A percentile compares a stretch with the other conserved stretches of the same genome.
These are phyloP conservation scores for Panagrolaimus sp. DNA, from an alignment of 1,140 invertebrate species.

Conservation along the genomic window DNA sequence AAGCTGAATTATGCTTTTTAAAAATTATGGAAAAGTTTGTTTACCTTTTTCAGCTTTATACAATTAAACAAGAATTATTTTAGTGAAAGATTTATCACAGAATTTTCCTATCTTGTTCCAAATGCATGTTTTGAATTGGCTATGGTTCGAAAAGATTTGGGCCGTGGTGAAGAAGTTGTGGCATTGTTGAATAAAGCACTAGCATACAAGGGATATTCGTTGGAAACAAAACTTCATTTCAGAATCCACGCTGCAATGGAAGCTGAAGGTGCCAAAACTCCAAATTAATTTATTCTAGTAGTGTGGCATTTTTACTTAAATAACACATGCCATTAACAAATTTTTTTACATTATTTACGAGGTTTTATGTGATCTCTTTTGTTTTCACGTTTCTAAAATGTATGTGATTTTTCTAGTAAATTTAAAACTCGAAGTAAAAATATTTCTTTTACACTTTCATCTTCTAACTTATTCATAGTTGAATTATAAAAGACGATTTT, in stretches of 20 bases:
- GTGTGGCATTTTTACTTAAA: too few relatives aligned
- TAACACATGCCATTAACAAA: too few relatives aligned
- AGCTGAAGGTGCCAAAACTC: neutral
- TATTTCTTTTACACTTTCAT: too few relatives aligned
- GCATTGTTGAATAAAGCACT: conserved; percentile 71
- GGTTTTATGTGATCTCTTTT: too few relatives aligned
- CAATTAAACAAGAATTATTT: conserved; percentile 57
- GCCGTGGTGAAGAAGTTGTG: conserved; percentile 67
- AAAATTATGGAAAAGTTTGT: conserved; percentile 64
- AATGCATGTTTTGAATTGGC: conserved; percentile 80
- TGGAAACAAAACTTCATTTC: conserved; percentile 85
- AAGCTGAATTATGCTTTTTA: conserved; percentile 72
- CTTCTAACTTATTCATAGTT: too few relatives aligned
- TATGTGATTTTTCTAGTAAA: too few relatives aligned
- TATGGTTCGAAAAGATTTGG: conserved; percentile 69
- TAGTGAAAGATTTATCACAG: conserved; percentile 72
- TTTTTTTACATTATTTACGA: too few relatives aligned
- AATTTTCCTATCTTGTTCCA: conserved; percentile 77
- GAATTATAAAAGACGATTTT: too few relatives aligned
- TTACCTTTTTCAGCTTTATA: neutral
- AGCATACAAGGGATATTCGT: conserved; percentile 73
- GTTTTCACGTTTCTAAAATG: too few relatives aligned
- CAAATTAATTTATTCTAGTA: neutral
- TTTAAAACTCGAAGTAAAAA: too few relatives aligned
- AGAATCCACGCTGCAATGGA: conserved; percentile 67